Percentiles rank a stretch among this genome's conserved stretches.
Conservation (phyloP, 1,140 invertebrate species). For the Drosophila kepulauana region DNA sequence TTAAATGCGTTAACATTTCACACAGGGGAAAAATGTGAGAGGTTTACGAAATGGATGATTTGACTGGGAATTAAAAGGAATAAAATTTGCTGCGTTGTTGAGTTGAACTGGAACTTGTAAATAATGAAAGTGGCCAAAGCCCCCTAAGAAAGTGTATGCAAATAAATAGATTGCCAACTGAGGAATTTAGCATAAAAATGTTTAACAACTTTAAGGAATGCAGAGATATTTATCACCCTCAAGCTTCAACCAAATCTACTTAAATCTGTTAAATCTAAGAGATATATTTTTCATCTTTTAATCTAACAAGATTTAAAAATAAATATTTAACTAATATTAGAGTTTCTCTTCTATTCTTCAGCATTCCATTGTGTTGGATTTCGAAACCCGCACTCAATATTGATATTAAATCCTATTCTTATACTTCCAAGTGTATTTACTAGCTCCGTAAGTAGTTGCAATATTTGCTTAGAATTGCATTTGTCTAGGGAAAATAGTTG, state of each 20-base stretch:
- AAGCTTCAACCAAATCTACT: too few relatives aligned
- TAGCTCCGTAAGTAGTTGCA: not conserved
- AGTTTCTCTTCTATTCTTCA: too few relatives aligned
- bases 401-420: not conserved
- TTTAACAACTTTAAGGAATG: too few relatives aligned
- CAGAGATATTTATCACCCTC: too few relatives aligned
- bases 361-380: not conserved
- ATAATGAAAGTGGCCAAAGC: not conserved
- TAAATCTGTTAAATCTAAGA: too few relatives aligned
- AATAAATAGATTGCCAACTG: not conserved
- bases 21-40: not conserved
- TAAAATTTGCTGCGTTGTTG: not conserved
- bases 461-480: not conserved
- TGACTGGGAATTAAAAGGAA: conserved; percentile 3
- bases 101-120: not conserved
- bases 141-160: not conserved
- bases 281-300: too few relatives aligned
- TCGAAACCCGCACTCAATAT: not conserved
- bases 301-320: too few relatives aligned
- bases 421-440: not conserved
- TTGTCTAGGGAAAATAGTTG: not conserved
- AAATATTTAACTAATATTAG: too few relatives aligned
- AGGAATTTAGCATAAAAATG: not conserved
- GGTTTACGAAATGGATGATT: conserved; percentile 1
- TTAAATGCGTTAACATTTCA: conserved; percentile 3